Evolutionary conservation across 2,797 vertebrate species (phyloP).

Genomic region (Momotus momota): DNA sequence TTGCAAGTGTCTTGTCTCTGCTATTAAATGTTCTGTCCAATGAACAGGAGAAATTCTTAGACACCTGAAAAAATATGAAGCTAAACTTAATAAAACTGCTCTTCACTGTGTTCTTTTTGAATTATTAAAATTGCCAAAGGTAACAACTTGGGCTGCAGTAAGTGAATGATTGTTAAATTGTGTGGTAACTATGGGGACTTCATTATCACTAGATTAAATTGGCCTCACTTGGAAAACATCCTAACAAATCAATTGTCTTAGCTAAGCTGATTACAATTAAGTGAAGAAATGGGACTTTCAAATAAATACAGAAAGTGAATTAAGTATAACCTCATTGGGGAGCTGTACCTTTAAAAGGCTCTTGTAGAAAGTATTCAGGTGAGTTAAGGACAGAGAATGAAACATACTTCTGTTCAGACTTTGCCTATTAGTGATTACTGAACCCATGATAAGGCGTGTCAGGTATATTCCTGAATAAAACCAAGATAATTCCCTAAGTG

Average conservation of each 20-base stretch:
- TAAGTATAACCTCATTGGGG: neutral
- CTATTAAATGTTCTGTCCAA: neutral
- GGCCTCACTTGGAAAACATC: neutral
- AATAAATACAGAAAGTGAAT: neutral
- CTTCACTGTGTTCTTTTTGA: neutral
- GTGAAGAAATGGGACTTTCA: neutral
- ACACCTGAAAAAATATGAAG: neutral
- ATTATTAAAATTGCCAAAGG: neutral
- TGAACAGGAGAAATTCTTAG: neutral
- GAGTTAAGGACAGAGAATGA: neutral
- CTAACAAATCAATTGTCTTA: neutral
- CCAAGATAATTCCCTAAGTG: neutral
- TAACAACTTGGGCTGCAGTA: neutral
- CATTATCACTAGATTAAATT: neutral
- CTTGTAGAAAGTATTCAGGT: neutral
- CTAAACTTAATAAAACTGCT: neutral
- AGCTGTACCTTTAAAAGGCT: neutral
- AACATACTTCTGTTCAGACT: neutral
- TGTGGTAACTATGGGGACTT: neutral
- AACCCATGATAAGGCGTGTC: neutral
- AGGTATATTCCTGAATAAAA: neutral
- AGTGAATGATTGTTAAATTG: neutral
- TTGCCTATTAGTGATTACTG: neutral
- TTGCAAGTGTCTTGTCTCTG: neutral
- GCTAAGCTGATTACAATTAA: neutral